Evolutionary conservation across 2,888 invertebrate genomes (phyloP).

Genomic region (Eulithis prunata): DNA sequence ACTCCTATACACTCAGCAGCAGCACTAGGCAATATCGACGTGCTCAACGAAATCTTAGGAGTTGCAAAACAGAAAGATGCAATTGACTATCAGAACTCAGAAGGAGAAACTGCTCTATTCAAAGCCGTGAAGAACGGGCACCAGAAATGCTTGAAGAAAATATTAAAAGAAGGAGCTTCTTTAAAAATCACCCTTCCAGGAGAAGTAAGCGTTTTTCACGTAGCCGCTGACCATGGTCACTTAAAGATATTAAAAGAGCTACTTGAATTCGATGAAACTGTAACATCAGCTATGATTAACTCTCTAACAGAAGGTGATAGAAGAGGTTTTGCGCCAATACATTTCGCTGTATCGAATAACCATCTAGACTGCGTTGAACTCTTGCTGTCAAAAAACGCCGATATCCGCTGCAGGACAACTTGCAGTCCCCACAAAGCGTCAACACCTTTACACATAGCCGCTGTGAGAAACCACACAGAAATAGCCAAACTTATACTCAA

Average conservation of each 20-base stretch:
- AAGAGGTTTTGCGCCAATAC: slow-evolving; percentile 78
- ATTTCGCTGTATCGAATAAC: slow-evolving; percentile 83
- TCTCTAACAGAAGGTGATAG: slow-evolving; percentile 63
- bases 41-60: slow-evolving; percentile 79
- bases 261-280: slow-evolving; percentile 69
- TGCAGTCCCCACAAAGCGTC: slow-evolving; percentile 68
- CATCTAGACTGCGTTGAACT: slow-evolving; percentile 71
- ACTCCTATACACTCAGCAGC: slow-evolving; percentile 84
- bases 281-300: slow-evolving; percentile 62
- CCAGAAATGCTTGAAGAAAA: slow-evolving; percentile 69
- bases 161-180: slow-evolving; percentile 77
- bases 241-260: slow-evolving; percentile 80
- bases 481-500: slow-evolving; percentile 67
- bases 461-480: slow-evolving; percentile 67
- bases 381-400: slow-evolving; percentile 73
- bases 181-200: slow-evolving; percentile 71
- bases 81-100: slow-evolving; percentile 74
- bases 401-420: slow-evolving; percentile 72
- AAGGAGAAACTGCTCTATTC: slow-evolving; percentile 79
- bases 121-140: slow-evolving; percentile 74
- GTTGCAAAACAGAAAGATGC: slow-evolving; percentile 76
- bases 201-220: slow-evolving; percentile 83
- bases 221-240: slow-evolving; percentile 83
- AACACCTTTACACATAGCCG: slow-evolving; percentile 78
- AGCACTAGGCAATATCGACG: slow-evolving; percentile 72